phyloP scores from a whole-genome alignment of 2,113 vertebrate genomes.

The cattle (Bos taurus) region DNA sequence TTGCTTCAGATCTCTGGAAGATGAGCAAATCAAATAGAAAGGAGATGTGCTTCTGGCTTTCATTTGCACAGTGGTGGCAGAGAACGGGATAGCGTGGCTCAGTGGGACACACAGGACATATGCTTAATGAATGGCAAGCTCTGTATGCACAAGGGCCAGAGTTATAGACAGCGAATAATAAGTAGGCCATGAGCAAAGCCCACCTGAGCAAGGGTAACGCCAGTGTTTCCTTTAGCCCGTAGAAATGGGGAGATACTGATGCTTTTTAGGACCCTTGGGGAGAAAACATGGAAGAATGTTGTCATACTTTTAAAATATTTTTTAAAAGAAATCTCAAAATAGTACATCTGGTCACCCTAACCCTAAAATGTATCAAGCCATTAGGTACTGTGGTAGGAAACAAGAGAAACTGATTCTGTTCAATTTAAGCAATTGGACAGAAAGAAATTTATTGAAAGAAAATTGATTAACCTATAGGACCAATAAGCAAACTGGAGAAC shows the following conservation, averaged over 20 bases:
- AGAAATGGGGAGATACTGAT: neutral
- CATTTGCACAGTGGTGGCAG: neutral
- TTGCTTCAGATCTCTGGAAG: slow-evolving; percentile 22
- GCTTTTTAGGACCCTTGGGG: neutral
- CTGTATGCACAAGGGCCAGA: neutral
- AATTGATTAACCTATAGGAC: neutral
- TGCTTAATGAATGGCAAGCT: neutral
- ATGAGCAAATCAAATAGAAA: neutral
- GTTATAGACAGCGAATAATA: neutral
- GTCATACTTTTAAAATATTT: neutral
- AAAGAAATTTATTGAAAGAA: neutral
- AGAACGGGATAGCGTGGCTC: neutral
- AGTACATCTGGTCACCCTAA: neutral
- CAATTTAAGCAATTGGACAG: neutral
- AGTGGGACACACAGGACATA: neutral
- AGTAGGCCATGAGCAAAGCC: neutral
- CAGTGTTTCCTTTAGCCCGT: neutral
- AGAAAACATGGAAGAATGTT: neutral
- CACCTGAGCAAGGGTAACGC: neutral
- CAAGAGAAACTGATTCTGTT: neutral
- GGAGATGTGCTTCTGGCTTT: neutral
- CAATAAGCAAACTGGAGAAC: neutral
- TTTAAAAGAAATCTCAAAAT: neutral
- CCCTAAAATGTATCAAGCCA: neutral
- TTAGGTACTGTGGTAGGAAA: neutral